Evolutionary conservation across 2,113 vertebrate species (phyloP).

Genomic region (Callipepla squamata): DNA sequence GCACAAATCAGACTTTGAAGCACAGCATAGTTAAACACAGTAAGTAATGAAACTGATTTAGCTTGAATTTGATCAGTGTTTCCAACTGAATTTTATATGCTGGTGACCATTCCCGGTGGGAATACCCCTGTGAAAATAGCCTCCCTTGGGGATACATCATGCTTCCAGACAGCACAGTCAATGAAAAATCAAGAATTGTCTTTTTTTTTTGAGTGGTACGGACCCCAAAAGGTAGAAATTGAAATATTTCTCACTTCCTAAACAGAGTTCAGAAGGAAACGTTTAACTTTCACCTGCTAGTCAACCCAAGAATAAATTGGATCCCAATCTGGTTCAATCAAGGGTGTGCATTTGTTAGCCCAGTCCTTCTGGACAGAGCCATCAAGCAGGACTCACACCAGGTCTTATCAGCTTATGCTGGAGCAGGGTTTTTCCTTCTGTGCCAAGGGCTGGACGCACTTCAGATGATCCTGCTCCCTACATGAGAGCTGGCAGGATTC

Average conservation of each 20-base stretch:
- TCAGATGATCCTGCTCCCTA: not conserved
- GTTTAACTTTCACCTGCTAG: not conserved
- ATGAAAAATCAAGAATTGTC: constrained; percentile 37
- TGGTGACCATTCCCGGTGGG: not conserved
- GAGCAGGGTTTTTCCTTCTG: not conserved
- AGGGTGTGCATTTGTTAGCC: not conserved
- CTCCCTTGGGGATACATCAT: constrained; percentile 32
- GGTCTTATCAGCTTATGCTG: not conserved
- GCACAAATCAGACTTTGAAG: not conserved
- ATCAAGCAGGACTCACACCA: not conserved
- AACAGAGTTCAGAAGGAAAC: not conserved
- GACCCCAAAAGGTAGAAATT: constrained; percentile 47
- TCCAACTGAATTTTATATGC: not conserved
- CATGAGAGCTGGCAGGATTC: not conserved
- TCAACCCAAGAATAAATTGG: not conserved
- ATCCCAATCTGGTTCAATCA: not conserved
- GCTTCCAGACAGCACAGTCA: constrained; percentile 30
- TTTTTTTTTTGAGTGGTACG: constrained; percentile 32
- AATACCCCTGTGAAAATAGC: not conserved
- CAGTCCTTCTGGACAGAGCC: not conserved
- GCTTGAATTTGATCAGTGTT: not conserved
- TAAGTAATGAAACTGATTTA: not conserved
- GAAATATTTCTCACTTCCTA: not conserved
- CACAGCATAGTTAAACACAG: not conserved
- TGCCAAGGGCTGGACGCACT: not conserved